A percentile compares a stretch with the other conserved stretches of the same genome.
phyloP scores from a whole-genome alignment of 2,888 invertebrate genomes.

The Trachelus troglodyta region DNA sequence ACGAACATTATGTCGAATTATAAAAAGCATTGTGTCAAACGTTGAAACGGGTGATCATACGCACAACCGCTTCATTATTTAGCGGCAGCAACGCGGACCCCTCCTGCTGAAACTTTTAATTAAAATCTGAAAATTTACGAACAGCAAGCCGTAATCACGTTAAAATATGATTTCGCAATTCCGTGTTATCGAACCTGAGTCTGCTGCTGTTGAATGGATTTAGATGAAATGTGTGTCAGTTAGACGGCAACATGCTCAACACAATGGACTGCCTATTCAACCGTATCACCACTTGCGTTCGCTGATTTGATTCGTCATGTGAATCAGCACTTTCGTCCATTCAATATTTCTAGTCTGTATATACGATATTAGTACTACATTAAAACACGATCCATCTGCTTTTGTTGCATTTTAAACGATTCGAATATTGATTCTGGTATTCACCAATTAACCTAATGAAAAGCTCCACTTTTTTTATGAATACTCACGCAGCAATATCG shows the following conservation, averaged over 20 bases:
- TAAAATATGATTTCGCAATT: slow-evolving; percentile 49
- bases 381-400: not conserved
- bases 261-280: slow-evolving; percentile 9
- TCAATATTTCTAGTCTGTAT: not conserved
- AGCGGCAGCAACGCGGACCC: slow-evolving; percentile 33
- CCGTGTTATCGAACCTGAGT: slow-evolving; percentile 5
- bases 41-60: slow-evolving; percentile 36
- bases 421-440: not conserved
- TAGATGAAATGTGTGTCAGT: slow-evolving; percentile 14
- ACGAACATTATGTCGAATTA: slow-evolving; percentile 21
- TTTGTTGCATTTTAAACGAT: not conserved
- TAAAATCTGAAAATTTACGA: slow-evolving; percentile 51
- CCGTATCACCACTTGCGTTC: slow-evolving; percentile 11
- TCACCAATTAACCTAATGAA: not conserved
- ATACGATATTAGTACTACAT: not conserved
- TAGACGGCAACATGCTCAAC: slow-evolving; percentile 3
- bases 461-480: not conserved
- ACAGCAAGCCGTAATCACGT: slow-evolving; percentile 41
- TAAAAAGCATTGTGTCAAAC: slow-evolving; percentile 29
- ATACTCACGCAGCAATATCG: not conserved
- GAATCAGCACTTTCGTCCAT: not conserved
- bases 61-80: slow-evolving; percentile 34
- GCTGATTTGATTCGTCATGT: not conserved
- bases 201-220: slow-evolving; percentile 32
- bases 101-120: slow-evolving; percentile 45